phyloP scores from a whole-genome alignment of 2,888 invertebrate species.

The Autographa gamma region DNA sequence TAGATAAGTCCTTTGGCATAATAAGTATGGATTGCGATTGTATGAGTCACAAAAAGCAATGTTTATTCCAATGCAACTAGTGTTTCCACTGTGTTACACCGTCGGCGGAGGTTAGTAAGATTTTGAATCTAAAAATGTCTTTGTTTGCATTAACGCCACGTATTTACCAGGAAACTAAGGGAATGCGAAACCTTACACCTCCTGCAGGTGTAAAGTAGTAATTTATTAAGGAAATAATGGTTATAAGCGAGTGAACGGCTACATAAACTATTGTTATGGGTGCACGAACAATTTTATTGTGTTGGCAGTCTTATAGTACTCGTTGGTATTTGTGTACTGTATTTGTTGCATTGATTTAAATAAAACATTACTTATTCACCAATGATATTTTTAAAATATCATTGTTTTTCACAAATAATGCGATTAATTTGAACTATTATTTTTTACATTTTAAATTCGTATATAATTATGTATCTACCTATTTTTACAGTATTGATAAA shows the following conservation, averaged over 20 bases:
- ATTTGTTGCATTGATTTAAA: not conserved
- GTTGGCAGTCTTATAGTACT: conserved; percentile 17
- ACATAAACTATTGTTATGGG: conserved; percentile 45
- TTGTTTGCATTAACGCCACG: conserved; percentile 61
- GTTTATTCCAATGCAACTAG: conserved; percentile 29
- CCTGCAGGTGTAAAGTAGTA: conserved; percentile 44
- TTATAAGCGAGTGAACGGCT: conserved; percentile 30
- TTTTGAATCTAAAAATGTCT: conserved; percentile 35
- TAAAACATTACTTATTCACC: not conserved
- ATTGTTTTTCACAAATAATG: no score
- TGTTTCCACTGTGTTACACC: conserved; percentile 13
- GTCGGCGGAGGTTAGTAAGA: not conserved
- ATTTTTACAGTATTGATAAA: no score
- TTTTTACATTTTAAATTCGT: no score
- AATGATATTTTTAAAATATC: no score
- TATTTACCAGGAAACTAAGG: conserved; percentile 62
- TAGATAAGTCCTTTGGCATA: not conserved
- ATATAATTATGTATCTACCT: no score
- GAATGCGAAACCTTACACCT: conserved; percentile 60
- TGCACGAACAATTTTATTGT: conserved; percentile 29
- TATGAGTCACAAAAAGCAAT: not conserved
- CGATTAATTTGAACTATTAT: no score
- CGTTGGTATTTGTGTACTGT: not conserved
- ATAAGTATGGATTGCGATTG: conserved; percentile 16
- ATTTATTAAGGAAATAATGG: conserved; percentile 56